Evolutionary conservation across 2,113 vertebrate species (phyloP), one percentile per base, ranked within the genome.

Genomic region (Craseonycteris thonglongyai): DNA sequence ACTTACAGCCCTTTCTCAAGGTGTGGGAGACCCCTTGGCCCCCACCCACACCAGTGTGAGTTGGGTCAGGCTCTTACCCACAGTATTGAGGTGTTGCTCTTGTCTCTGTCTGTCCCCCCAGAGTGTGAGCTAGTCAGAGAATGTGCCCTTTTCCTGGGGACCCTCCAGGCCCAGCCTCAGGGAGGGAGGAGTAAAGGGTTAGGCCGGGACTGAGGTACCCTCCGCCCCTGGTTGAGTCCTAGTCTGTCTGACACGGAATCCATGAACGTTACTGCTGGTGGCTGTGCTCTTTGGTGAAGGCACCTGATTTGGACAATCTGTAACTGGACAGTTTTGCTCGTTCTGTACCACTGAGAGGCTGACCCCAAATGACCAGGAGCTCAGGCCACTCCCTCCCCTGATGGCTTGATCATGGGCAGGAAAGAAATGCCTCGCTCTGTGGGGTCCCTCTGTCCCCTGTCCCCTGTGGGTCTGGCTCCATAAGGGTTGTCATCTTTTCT

Each of bases 291-390:
- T 22, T 28, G 66, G 5, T 13, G 38, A 58, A 49, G 40, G 26
- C 16, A 22, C 26, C 22, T 61, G 12, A 33, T 58, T 88, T 68
- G 42, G 49, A 65, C 56, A 33, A 2, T 72, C 83, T 59, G n/a
- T n/a, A 12, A 38, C 14, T 9, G 18, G 26, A 11, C 19, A 5
- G 11, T 19, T 65, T 49, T 21, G 3, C 61, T 24, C 6, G 1
- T 6, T 7, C 6, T 1, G 19, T 4, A 14, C 7, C 10, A 2
- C 0, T 9, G n/a, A 21, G 18, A 42, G 21, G 42, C 26, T 35
- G 65, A 71, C 14, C 19, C 11, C 2, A 14, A 35, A 65, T n/a
- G n/a, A 4, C 56, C 7, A 7, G 49, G 6, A 13, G 12, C 19
- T 21, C 6, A 0, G 26, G 56, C 51, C 22, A 28, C 22, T 61